A percentile compares a stretch with the other conserved stretches of the same genome.
Conservation (phyloP, 1,140 invertebrate species). For the Fopius arisanus region DNA sequence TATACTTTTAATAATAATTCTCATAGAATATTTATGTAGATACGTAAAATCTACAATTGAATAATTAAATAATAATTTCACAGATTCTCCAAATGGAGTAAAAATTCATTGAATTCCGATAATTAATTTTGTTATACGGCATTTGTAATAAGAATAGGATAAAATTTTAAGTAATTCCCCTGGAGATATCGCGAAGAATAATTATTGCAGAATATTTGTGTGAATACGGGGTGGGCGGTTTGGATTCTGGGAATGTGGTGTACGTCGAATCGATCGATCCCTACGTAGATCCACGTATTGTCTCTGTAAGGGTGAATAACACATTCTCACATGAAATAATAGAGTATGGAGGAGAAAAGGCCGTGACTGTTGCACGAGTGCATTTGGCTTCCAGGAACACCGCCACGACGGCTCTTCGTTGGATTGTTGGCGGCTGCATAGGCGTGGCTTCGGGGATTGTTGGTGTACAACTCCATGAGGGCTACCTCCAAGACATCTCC, state of each 20-base stretch:
- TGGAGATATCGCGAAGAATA: no score
- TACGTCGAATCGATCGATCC: neutral
- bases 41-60: no score
- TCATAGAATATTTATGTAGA: no score
- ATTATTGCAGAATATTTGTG: no score
- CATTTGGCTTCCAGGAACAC: slow-evolving; percentile 26
- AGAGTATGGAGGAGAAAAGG: neutral
- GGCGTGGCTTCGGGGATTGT: no score
- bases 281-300: neutral
- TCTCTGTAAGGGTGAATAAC: neutral
- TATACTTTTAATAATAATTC: no score
- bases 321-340: neutral
- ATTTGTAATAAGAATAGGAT: no score
- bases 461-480: neutral
- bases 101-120: no score
- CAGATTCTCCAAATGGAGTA: no score
- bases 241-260: neutral
- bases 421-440: slow-evolving; percentile 31
- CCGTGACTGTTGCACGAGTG: slow-evolving; percentile 26
- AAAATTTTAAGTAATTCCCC: no score
- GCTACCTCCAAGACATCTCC: slow-evolving; percentile 6
- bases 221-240: neutral
- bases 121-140: no score
- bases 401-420: slow-evolving; percentile 21
- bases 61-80: no score